phyloP scores from a whole-genome alignment of 1,140 invertebrate species.

The Cherax quadricarinatus region DNA sequence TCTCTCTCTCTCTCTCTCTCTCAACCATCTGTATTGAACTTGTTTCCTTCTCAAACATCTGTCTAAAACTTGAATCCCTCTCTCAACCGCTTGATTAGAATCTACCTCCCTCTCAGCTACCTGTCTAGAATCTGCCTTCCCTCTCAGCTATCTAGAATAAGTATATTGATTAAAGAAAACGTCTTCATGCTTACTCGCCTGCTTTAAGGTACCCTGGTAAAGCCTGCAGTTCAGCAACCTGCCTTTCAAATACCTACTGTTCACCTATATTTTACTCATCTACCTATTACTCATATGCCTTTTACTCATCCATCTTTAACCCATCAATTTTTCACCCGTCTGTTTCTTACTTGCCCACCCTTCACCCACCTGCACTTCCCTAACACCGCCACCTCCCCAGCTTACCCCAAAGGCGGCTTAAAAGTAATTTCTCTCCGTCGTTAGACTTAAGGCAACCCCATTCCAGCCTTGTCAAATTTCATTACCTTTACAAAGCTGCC shows the following conservation, averaged over 20 bases:
- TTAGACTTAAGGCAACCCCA: neutral
- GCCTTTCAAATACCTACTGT: too few species aligned
- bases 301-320: neutral
- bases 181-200: too few species aligned
- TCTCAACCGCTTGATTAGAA: too few species aligned
- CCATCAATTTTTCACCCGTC: too few species aligned
- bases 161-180: too few species aligned
- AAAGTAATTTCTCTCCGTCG: neutral
- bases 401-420: neutral
- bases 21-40: neutral
- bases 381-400: neutral
- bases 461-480: constrained; percentile 5
- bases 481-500: neutral
- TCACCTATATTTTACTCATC: neutral
- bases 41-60: neutral
- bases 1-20: neutral
- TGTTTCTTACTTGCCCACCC: neutral
- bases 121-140: too few species aligned
- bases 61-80: too few species aligned
- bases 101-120: too few species aligned
- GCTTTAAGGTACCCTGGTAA: too few species aligned
- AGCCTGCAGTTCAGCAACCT: too few species aligned
- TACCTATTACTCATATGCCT: neutral
- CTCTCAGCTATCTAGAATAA: too few species aligned
- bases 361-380: neutral